Base-by-base conservation (phyloP, 2,888 invertebrate species). In the Timandra comae region DNA sequence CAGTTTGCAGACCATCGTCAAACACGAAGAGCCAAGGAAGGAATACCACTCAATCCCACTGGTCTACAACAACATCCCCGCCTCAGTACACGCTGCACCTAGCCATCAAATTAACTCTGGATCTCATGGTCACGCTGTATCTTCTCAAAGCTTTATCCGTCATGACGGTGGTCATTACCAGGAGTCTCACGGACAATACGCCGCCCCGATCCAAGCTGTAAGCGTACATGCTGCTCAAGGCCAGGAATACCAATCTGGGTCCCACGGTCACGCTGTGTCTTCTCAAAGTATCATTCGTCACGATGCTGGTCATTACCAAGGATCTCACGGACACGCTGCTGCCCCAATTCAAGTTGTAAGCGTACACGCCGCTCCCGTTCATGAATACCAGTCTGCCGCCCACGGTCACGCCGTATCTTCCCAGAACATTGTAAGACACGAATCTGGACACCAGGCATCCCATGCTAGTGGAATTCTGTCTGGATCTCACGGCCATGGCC, bases 11-110 rank as follows among this genome's bases (percentile, higher is more conserved):
- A 61, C 67, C 1, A 43, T 69, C 1, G 54, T 71, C 21, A 52
- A 62, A 25, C 73, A 74, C 23, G 69, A 66, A 37, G 45, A 41
- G 13, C 69, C 74, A 8, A 56, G 62, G 37, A 56, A 56, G n/a
- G n/a, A n/a, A n/a, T n/a, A n/a, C n/a, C n/a, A n/a, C n/a, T n/a
- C n/a, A n/a, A 43, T 10, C 27, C 30, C 49, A 8, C 11, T 34
- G 3, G 27, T 27, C 13, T 7, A 35, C 3, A 30, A 23, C 9
- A 23, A 23, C 2, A 9, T 23, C n/a, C 5, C 5, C 23, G 5
- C 3, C 23, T 23, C 23, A 23, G 12, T 11, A 26, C 7, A 12
- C 5, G 3, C 11, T 10, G 12, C 16, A 16, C 16, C 16, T 16
- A 16, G 16, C 16, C 16, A 16, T 5, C 4, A 16, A 16, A 16